Conservation (phyloP, 2,888 invertebrate genomes). For the Entomobrya proxima region DNA sequence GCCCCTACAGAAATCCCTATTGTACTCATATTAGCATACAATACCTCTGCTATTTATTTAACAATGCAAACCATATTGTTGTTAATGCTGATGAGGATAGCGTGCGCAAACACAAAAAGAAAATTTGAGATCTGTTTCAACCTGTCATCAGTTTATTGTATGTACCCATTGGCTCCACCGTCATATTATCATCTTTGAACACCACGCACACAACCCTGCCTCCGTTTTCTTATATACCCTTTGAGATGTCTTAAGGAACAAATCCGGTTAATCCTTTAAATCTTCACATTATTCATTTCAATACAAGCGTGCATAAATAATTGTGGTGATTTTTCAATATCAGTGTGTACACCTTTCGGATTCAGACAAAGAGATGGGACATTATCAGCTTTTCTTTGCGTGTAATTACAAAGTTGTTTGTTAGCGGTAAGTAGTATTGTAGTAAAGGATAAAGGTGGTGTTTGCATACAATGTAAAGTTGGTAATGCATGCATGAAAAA, state of each 20-base stretch:
- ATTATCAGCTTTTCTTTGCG: conserved; percentile 40
- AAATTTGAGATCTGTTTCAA: conserved; percentile 30
- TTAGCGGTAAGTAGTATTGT: conserved; percentile 37
- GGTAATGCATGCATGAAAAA: conserved; percentile 29
- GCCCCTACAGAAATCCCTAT: neutral
- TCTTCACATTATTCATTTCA: conserved; percentile 37
- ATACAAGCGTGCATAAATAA: conserved; percentile 40
- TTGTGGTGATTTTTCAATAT: neutral
- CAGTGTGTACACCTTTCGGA: neutral
- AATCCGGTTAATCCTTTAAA: conserved; percentile 58
- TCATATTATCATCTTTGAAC: neutral
- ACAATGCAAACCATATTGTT: neutral
- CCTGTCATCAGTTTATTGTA: conserved; percentile 52
- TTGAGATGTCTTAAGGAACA: neutral
- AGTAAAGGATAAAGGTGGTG: neutral
- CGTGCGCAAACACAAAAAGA: conserved; percentile 33
- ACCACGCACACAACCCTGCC: neutral
- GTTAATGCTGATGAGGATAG: neutral
- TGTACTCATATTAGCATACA: conserved; percentile 9
- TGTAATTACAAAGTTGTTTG: conserved; percentile 54
- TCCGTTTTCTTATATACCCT: conserved; percentile 27
- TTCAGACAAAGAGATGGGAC: conserved; percentile 18
- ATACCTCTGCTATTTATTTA: neutral
- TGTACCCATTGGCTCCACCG: conserved; percentile 31
- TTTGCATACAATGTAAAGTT: neutral